Percentiles rank a stretch among this genome's conserved stretches.
Conservation (phyloP, 1,140 invertebrate species). For the Saccostrea echinata region DNA sequence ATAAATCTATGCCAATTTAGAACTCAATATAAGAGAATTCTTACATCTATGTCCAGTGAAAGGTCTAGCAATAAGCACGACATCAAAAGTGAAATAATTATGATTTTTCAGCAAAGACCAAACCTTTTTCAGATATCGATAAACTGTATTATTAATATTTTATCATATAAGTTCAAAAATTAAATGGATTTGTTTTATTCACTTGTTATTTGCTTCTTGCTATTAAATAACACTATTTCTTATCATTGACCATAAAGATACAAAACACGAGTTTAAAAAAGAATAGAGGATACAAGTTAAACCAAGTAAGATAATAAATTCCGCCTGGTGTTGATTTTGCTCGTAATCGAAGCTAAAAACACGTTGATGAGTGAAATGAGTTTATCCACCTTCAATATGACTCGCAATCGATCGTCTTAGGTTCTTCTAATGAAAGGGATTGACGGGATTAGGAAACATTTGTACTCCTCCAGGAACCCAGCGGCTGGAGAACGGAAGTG, state of each 20-base stretch:
- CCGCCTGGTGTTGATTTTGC: neutral
- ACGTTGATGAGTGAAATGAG: neutral
- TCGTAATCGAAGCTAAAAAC: conserved; percentile 9
- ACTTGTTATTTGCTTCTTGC: neutral
- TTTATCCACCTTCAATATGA: conserved; percentile 24
- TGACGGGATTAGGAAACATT: conserved; percentile 13
- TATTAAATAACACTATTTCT: neutral
- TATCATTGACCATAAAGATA: neutral
- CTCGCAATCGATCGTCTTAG: conserved; percentile 8
- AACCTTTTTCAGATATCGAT: neutral
- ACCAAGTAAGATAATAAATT: neutral
- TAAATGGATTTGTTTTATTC: too few species aligned
- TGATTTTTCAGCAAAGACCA: neutral
- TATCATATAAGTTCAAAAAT: neutral
- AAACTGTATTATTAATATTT: neutral
- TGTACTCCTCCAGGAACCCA: conserved; percentile 7
- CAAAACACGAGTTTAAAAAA: neutral
- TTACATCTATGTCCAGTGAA: neutral
- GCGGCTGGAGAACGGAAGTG: neutral
- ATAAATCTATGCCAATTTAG: neutral
- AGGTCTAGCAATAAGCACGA: neutral
- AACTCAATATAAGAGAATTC: neutral
- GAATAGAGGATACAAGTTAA: neutral
- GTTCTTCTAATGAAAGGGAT: neutral
- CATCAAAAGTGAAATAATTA: neutral